phyloP scores from a whole-genome alignment of 2,797 vertebrate genomes.

The Glossophaga mutica region DNA sequence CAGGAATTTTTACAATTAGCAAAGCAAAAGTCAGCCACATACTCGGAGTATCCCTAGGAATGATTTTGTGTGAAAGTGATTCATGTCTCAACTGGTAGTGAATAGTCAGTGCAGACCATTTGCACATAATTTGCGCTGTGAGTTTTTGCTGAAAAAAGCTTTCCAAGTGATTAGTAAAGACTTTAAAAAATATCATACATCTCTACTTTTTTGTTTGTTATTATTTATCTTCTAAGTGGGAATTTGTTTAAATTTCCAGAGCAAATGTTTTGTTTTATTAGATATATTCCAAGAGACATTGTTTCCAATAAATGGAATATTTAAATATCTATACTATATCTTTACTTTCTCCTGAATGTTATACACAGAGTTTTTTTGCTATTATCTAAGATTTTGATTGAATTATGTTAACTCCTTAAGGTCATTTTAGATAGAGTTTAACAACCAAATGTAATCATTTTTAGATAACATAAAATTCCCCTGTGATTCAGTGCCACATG shows the following conservation, averaged over 20 bases:
- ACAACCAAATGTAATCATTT: conserved; percentile 16
- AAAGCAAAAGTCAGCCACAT: conserved; percentile 22
- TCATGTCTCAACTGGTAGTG: conserved; percentile 46
- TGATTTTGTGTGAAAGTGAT: conserved; percentile 50
- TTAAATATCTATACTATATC: conserved; percentile 25
- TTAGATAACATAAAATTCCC: not conserved
- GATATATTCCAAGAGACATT: not conserved
- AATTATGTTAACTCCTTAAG: not conserved
- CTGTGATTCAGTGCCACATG: not conserved
- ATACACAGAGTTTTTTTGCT: not conserved
- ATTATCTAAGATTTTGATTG: not conserved
- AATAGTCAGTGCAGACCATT: not conserved
- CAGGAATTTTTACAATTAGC: conserved; percentile 33
- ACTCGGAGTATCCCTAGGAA: conserved; percentile 30
- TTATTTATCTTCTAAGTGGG: not conserved
- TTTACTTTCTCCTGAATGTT: conserved; percentile 53
- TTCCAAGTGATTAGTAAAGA: not conserved
- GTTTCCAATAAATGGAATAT: conserved; percentile 47
- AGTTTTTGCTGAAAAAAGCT: not conserved
- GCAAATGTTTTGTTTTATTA: not conserved
- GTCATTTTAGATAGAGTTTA: not conserved
- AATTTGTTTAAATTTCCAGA: not conserved
- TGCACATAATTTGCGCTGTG: not conserved
- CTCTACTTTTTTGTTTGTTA: not conserved
- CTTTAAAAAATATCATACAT: not conserved